phyloP scores from a whole-genome alignment of 2,888 invertebrate species.

The Keiferia lycopersicella region DNA sequence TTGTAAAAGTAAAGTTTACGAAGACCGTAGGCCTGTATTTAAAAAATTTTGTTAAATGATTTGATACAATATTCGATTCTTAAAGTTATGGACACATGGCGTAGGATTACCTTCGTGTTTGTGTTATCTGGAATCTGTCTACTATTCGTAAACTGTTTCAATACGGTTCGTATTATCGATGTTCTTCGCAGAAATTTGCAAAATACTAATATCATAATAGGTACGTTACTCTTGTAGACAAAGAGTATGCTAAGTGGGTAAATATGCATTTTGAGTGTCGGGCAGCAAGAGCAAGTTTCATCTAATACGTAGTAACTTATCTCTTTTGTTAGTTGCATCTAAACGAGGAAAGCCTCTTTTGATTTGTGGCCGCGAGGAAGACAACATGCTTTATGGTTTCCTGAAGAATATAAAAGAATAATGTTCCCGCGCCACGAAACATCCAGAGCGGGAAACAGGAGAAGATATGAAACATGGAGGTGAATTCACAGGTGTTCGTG shows the following conservation, averaged over 20 bases:
- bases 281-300: background rate
- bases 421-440: slow-evolving; percentile 42
- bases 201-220: no score
- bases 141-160: no score
- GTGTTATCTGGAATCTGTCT: no score
- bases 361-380: slow-evolving; percentile 68
- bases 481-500: slow-evolving; percentile 12
- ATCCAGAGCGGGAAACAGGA: slow-evolving; percentile 29
- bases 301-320: background rate
- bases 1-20: slow-evolving; percentile 31
- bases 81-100: background rate
- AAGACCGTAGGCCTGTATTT: slow-evolving; percentile 4
- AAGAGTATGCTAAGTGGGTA: no score
- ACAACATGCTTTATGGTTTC: slow-evolving; percentile 70
- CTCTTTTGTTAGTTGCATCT: slow-evolving; percentile 28
- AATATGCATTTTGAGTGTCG: no score
- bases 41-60: background rate
- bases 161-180: no score
- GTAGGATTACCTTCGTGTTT: no score
- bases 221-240: no score
- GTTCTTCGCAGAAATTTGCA: no score
- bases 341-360: slow-evolving; percentile 62
- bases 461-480: background rate
- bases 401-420: slow-evolving; percentile 59
- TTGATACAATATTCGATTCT: background rate